These are phyloP conservation scores for Agapostemon virescens DNA, from an alignment of 2,888 invertebrate species.

Conservation along the genomic window DNA sequence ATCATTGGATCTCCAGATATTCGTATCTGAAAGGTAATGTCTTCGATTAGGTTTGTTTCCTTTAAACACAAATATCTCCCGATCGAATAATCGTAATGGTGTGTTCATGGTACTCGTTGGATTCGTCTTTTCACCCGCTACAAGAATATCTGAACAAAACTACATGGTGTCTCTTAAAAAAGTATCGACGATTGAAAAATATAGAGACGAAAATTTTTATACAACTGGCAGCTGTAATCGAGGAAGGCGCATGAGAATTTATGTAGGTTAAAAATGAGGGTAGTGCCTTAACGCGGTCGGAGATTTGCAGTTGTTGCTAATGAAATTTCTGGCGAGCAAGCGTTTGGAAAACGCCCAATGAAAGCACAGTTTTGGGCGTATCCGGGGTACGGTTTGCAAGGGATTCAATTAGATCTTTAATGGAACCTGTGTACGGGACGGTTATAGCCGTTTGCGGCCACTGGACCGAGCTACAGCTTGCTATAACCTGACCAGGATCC, in stretches of 20 bases:
- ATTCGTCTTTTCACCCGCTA: no score
- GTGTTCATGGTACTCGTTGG: neutral
- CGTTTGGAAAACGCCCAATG: neutral
- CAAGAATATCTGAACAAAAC: no score
- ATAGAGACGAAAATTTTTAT: no score
- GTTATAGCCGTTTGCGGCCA: conserved; percentile 72
- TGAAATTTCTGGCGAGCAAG: neutral
- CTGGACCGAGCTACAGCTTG: conserved; percentile 69
- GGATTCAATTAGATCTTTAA: conserved; percentile 65
- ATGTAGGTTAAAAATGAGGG: no score
- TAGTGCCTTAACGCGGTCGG: neutral
- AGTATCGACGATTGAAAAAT: no score
- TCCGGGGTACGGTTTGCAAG: conserved; percentile 37
- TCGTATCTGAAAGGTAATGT: no score
- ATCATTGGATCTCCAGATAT: neutral
- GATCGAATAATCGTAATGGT: neutral
- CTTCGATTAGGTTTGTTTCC: no score
- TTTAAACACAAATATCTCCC: neutral
- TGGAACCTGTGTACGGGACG: conserved; percentile 61
- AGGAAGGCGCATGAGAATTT: no score
- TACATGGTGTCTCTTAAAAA: no score
- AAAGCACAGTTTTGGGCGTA: neutral
- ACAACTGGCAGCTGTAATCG: no score
- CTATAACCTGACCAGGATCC: conserved; percentile 69
- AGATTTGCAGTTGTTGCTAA: neutral